A percentile compares a stretch with the other conserved stretches of the same genome.
Conservation (phyloP, 2,797 vertebrate genomes). For the Odontamblyopus lacepedii region DNA sequence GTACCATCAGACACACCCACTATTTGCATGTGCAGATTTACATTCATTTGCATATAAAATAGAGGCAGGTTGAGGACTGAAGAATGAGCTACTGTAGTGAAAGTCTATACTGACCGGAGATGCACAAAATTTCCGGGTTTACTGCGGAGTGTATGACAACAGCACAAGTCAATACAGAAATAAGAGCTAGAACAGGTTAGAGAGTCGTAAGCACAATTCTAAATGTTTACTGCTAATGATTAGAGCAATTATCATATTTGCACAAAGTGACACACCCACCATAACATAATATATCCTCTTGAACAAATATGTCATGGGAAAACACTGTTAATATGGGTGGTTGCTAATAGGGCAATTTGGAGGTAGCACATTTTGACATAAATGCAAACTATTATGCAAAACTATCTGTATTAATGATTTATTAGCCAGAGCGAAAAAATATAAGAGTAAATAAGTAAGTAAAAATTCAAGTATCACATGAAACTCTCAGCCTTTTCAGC, state of each 20-base stretch:
- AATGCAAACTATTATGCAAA: neutral
- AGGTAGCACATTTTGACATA: neutral
- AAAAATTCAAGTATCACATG: too few species aligned
- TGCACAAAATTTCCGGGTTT: slow-evolving; percentile 3
- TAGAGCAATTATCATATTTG: slow-evolving; percentile 4
- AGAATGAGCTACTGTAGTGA: neutral
- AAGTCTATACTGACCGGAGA: neutral
- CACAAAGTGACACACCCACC: neutral
- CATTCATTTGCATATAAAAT: slow-evolving; percentile 58
- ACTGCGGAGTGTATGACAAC: slow-evolving; percentile 9
- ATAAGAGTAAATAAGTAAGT: too few species aligned
- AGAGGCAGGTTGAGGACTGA: slow-evolving; percentile 4
- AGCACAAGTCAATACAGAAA: slow-evolving; percentile 35
- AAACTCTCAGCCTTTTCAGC: too few species aligned
- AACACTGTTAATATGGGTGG: neutral
- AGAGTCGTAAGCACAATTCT: neutral
- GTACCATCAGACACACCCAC: slow-evolving; percentile 11
- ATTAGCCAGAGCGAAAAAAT: too few species aligned
- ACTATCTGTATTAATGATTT: neutral
- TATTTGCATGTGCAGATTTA: slow-evolving; percentile 66
- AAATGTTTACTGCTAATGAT: slow-evolving; percentile 9
- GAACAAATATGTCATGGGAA: slow-evolving; percentile 7
- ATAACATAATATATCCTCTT: neutral
- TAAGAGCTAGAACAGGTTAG: neutral
- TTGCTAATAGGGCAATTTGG: neutral